Evolutionary conservation across 2,888 invertebrate species (phyloP).

Genomic region (Tholera decimalis): DNA sequence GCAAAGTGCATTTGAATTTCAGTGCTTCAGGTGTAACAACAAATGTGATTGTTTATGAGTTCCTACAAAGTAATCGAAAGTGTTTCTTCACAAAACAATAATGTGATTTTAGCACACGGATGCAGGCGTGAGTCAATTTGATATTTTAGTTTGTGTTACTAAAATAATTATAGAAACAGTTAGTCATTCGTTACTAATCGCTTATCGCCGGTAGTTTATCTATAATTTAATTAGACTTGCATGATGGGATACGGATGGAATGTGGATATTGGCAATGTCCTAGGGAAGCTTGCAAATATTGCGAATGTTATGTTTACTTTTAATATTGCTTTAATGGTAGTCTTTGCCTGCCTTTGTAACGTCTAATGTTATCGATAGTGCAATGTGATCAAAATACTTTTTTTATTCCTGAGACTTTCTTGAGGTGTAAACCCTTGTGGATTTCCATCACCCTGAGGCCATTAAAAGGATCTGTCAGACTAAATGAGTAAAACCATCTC

Average conservation of each 20-base stretch:
- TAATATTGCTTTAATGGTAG: neutral
- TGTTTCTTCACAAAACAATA: slow-evolving; percentile 30
- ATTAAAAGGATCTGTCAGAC: too few species aligned
- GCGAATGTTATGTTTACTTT: neutral
- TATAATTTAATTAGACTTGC: slow-evolving; percentile 34
- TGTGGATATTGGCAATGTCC: slow-evolving; percentile 23
- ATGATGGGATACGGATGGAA: slow-evolving; percentile 32
- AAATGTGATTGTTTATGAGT: slow-evolving; percentile 32
- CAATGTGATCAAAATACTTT: neutral
- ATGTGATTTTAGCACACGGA: slow-evolving; percentile 36
- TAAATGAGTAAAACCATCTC: too few species aligned
- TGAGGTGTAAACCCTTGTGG: too few species aligned
- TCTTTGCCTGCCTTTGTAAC: neutral
- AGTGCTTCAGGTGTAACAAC: slow-evolving; percentile 25
- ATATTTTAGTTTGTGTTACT: slow-evolving; percentile 45
- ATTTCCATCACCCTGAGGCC: neutral
- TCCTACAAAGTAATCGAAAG: slow-evolving; percentile 21
- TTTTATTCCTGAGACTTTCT: too few species aligned
- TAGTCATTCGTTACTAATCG: slow-evolving; percentile 40
- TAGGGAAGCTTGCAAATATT: slow-evolving; percentile 11
- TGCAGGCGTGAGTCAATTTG: slow-evolving; percentile 55
- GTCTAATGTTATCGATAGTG: neutral
- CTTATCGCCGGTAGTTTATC: slow-evolving; percentile 30
- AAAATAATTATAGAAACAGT: slow-evolving; percentile 42
- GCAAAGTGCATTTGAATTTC: slow-evolving; percentile 37